Base-by-base conservation (phyloP, 2,113 vertebrate genomes). In the Motacilla alba region DNA sequence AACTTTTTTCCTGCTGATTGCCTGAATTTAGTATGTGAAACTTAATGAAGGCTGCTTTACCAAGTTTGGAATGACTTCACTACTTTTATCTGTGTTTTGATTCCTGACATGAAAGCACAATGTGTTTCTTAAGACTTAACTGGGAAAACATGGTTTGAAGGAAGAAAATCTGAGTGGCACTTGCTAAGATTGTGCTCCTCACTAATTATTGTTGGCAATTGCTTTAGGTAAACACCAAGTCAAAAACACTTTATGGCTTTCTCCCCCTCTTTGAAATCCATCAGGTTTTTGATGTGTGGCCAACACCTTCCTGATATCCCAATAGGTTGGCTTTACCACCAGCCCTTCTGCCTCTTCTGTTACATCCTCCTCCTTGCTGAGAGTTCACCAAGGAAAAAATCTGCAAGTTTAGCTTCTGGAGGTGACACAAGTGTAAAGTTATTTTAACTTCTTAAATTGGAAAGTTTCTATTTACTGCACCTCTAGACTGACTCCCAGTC, bases 71-170 rank as follows among this genome's bases (percentile, higher is more conserved):
- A 85, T 87, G 49, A 95, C 93, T 87, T 96, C 89, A 94, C 91
- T 63, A 68, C 66, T 96, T 95, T 92, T 95, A 97, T 91, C 93
- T 88, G 4, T 89, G 87, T 95, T 97, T 93, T 90, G 87, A 88
- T 88, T 95, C 75, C 72, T 56, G 35, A 77, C 91, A 90, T 88
- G 64, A 93, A 95, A 95, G 95, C 80, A 77, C 70, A 59, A 85
- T 15, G 39, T 37, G 33, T 46, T 93, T 79, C 90, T 77, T 58
- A 28, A 49, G 70, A 63, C 50, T 88, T 72, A 58, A 64, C 49
- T 58, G 77, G 55, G 68, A 72, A 95, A 94, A 82, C 3, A 5
- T 8, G 87, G 80, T 90, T 73, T 47, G 89, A 91, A 94, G 64
- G 73, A 52, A 90, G 68, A 89, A 87, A 93, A 77, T 35, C 39